These are phyloP conservation scores for Sprattus sprattus DNA, from an alignment of 2,113 vertebrate genomes.

Conservation along the genomic window DNA sequence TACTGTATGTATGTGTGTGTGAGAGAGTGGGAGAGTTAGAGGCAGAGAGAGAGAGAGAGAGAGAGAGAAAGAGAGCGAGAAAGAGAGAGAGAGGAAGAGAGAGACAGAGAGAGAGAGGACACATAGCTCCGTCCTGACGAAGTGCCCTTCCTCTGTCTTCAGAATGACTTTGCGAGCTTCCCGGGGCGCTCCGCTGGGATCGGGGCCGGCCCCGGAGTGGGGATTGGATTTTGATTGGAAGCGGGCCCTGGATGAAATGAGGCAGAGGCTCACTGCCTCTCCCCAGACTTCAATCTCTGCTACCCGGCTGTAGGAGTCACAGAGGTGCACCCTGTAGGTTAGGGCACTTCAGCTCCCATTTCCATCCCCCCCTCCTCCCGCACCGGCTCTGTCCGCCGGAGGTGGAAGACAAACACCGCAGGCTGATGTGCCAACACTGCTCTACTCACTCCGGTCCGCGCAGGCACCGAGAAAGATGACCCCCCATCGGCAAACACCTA, in stretches of 20 bases:
- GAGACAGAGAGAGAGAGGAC: background rate
- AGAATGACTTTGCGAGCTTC: slow-evolving; percentile 49
- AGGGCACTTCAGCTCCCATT: slow-evolving; percentile 36
- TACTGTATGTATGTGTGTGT: background rate
- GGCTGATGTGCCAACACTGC: background rate
- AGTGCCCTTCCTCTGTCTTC: slow-evolving; percentile 43
- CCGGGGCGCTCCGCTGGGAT: slow-evolving; percentile 32
- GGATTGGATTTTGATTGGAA: slow-evolving; percentile 46
- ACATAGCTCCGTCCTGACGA: slow-evolving; percentile 32
- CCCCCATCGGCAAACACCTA: background rate
- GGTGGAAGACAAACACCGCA: slow-evolving; percentile 5
- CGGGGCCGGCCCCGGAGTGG: slow-evolving; percentile 10
- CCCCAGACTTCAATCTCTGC: slow-evolving; percentile 36
- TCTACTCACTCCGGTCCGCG: background rate
- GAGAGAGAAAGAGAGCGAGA: slow-evolving; percentile 37
- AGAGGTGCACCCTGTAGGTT: slow-evolving; percentile 14
- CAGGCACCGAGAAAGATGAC: background rate
- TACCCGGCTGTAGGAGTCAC: slow-evolving; percentile 28
- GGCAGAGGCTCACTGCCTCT: slow-evolving; percentile 23
- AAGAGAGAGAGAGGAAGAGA: slow-evolving; percentile 13
- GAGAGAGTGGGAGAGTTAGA: background rate
- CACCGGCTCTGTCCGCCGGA: background rate
- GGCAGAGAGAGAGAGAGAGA: background rate
- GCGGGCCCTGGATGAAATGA: slow-evolving; percentile 37
- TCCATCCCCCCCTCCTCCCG: slow-evolving; percentile 10